Conservation (phyloP, 1,140 invertebrate genomes). For the Neuroterus valhalla region DNA sequence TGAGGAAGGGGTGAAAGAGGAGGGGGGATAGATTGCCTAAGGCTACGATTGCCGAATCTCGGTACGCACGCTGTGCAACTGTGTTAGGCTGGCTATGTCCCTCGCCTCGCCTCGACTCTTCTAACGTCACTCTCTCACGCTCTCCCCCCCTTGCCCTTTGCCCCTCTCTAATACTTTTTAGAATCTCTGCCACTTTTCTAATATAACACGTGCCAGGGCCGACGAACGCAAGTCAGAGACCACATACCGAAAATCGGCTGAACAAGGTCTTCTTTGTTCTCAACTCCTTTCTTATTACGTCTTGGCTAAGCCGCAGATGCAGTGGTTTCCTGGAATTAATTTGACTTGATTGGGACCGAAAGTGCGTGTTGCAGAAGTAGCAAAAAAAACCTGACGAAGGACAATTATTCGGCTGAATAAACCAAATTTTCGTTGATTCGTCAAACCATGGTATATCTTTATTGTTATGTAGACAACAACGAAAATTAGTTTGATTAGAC, state of each 20-base stretch:
- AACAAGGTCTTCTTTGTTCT: conserved; percentile 31
- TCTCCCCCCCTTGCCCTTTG: background rate
- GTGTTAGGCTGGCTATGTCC: background rate
- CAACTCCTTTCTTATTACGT: background rate
- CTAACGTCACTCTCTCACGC: conserved; percentile 17
- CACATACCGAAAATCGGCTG: background rate
- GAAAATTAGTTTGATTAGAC: too few species aligned
- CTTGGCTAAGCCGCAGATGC: background rate
- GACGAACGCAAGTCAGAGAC: conserved; percentile 36
- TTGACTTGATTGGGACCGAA: too few species aligned
- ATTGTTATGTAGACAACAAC: too few species aligned
- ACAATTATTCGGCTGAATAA: too few species aligned
- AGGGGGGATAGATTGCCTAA: conserved; percentile 49
- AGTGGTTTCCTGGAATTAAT: too few species aligned
- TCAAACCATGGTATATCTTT: too few species aligned
- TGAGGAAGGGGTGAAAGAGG: conserved; percentile 37
- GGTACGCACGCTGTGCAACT: conserved; percentile 38
- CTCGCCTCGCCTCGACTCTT: conserved; percentile 23
- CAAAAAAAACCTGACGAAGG: too few species aligned
- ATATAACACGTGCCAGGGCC: conserved; percentile 57
- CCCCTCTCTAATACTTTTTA: conserved; percentile 53
- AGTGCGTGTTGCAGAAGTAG: too few species aligned
- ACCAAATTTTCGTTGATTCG: too few species aligned
- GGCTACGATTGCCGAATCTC: conserved; percentile 52
- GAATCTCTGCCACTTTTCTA: conserved; percentile 46